These are phyloP conservation scores for Ascaphus truei DNA, from an alignment of 2,113 vertebrate species.

Conservation along the genomic window DNA sequence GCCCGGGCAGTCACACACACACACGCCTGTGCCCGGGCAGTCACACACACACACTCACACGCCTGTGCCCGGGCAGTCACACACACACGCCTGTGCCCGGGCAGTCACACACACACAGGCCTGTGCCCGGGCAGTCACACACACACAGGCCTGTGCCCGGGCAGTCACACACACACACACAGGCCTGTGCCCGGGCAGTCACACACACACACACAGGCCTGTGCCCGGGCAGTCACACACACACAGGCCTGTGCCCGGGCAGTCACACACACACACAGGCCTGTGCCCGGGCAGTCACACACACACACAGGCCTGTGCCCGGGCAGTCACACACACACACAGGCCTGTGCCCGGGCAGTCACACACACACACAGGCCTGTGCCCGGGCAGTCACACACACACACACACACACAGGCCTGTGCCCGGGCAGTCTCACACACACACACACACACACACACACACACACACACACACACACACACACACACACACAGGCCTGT, in stretches of 20 bases:
- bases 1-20: no score
- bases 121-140: background rate
- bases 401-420: background rate
- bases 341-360: background rate
- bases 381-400: no score
- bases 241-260: background rate
- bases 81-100: fast-evolving
- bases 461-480: background rate
- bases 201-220: background rate
- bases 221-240: background rate
- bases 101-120: background rate
- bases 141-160: background rate
- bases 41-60: background rate
- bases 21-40: background rate
- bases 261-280: background rate
- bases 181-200: fast-evolving
- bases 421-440: background rate
- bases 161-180: background rate
- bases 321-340: background rate
- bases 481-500: no score
- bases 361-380: no score
- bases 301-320: background rate
- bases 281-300: no score
- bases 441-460: background rate
- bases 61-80: background rate